phyloP scores from a whole-genome alignment of 2,113 vertebrate species.

The Ivindomyrus marchei region DNA sequence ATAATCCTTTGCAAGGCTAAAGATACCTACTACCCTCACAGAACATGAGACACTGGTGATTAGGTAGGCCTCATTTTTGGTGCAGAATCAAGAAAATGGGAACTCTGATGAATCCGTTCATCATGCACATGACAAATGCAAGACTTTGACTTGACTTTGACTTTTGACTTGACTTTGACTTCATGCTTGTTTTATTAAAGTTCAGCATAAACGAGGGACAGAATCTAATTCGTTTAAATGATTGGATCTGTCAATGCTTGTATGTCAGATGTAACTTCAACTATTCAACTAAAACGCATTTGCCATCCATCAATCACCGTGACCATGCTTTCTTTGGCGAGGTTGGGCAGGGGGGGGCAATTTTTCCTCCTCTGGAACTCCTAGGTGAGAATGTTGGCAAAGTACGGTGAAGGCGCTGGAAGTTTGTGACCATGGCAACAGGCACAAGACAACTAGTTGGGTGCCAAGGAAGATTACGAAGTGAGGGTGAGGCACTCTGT shows the following conservation, averaged over 20 bases:
- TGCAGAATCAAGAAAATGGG: no score
- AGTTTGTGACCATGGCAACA: conserved; percentile 41
- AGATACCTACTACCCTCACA: neutral
- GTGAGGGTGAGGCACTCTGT: conserved; percentile 39
- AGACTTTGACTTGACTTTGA: neutral
- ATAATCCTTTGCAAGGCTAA: conserved; percentile 28
- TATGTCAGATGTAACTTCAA: neutral
- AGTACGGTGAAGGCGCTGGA: conserved; percentile 41
- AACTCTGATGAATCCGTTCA: neutral
- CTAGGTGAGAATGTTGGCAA: conserved; percentile 28
- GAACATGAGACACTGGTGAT: neutral
- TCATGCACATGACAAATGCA: neutral
- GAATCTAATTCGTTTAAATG: neutral
- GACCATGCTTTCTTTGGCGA: conserved; percentile 36
- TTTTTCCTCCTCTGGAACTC: conserved; percentile 23
- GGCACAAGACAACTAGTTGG: conserved; percentile 37
- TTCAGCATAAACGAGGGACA: neutral
- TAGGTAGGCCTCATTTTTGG: neutral
- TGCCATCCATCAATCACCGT: neutral
- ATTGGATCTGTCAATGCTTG: neutral
- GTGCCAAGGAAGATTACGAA: conserved; percentile 50
- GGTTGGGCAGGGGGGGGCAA: conserved; percentile 46
- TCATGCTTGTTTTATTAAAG: neutral
- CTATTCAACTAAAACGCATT: neutral
- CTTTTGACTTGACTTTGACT: neutral